phyloP scores from a whole-genome alignment of 2,888 invertebrate species.

The Caradrina kadenii region DNA sequence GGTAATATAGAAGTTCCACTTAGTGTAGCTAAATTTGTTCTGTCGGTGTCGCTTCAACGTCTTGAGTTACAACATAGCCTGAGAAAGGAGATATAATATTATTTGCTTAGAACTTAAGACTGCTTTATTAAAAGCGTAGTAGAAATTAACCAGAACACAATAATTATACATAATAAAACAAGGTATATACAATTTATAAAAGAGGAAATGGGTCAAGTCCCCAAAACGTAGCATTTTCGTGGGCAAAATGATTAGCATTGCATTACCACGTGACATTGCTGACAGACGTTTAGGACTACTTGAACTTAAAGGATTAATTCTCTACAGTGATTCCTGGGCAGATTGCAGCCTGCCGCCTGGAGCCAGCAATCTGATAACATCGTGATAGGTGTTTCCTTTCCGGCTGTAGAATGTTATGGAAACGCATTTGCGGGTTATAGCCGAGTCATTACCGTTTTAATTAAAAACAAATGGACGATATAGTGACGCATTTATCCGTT shows the following conservation, averaged over 20 bases:
- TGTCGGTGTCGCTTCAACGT: conserved; percentile 29
- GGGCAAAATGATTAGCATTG: no score
- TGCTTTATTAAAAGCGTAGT: not conserved
- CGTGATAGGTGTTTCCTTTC: conserved; percentile 43
- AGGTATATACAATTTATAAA: no score
- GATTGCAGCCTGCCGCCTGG: conserved; percentile 26
- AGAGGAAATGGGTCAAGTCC: no score
- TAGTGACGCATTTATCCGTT: conserved; percentile 42
- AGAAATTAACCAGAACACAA: no score
- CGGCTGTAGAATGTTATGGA: conserved; percentile 39
- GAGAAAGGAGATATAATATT: conserved; percentile 23
- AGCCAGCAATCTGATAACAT: conserved; percentile 43
- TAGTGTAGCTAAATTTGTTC: conserved; percentile 34
- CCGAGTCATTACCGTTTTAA: conserved; percentile 52
- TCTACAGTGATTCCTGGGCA: conserved; percentile 30
- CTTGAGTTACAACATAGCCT: conserved; percentile 49
- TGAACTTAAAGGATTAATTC: conserved; percentile 13
- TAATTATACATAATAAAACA: no score
- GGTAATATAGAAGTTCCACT: conserved; percentile 46
- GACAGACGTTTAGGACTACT: not conserved
- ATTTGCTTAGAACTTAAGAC: conserved; percentile 33
- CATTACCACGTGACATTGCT: no score
- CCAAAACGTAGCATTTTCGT: no score
- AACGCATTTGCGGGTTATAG: conserved; percentile 43
- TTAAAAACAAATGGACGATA: conserved; percentile 59